Evolutionary conservation across 1,140 invertebrate genomes (phyloP), one percentile per base, ranked within the genome.

Genomic region (Drosophila persimilis): DNA sequence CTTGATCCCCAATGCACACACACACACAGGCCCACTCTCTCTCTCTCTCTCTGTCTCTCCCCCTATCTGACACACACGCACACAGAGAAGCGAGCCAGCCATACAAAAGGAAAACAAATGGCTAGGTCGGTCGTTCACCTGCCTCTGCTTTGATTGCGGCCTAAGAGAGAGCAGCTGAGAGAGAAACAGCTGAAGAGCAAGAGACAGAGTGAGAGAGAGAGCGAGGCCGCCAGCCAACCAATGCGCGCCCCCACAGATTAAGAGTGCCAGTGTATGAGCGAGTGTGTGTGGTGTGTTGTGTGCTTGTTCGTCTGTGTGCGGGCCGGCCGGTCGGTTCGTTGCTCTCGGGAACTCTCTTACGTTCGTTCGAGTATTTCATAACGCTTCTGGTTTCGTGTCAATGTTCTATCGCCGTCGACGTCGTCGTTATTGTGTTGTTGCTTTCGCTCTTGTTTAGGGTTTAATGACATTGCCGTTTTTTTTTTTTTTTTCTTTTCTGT

Each of bases 41-140:
- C 31, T 39, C 9, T 39, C 0, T 17, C 1, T 1, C 26, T 31
- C 15, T 20, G 9, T 35, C 9, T 35, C 31, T 11, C 11, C 13
- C 11, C 35, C 9, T 39, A 39, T 39, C 35, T 39, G 35, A 39
- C 31, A 46, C 7, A 46, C 31, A 75, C 26, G 35, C 24, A 65
- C 45, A 65, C 20, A 39, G 22, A 39, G 35, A 13, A 39, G 26
- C 24, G 20, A 20, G 35, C 53, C 47, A 73, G 67, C 66, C 69
- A 47, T 55, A 83, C 79, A 83, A 83, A 83, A 83, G 74, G 74
- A 83, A 89, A 89, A 89, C 88, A 90, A 90, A 90, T 90, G 89
- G 89, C 89, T 90, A 90, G 89, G 89, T 90, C 89, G 89, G 89
- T 90, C 89, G 89, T 90, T 90, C 85, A 90, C 89, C 89, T 90